Percentiles rank a stretch among this genome's conserved stretches.
Evolutionary conservation across 2,797 vertebrate genomes (phyloP).

Genomic region (Oceanodroma leucorhoa): DNA sequence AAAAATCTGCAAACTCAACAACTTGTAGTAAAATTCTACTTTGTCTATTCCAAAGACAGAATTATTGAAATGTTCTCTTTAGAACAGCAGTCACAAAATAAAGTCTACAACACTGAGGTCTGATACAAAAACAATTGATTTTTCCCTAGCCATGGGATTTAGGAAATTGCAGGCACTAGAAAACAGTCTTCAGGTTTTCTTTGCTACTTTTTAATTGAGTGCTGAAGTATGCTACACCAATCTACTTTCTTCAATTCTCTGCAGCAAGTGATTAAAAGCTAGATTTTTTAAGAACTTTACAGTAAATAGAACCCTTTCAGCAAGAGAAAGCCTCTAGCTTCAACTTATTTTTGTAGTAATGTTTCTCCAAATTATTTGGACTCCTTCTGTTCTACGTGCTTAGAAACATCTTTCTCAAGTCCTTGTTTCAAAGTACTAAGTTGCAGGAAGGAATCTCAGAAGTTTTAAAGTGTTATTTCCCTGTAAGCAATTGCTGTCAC

Average conservation of each 20-base stretch:
- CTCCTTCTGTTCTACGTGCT: not conserved
- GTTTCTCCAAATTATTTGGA: not conserved
- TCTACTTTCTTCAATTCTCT: not conserved
- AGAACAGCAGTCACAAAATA: constrained; percentile 29
- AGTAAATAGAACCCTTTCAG: not conserved
- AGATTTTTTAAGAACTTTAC: not conserved
- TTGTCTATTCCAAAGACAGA: not conserved
- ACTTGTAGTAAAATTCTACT: not conserved
- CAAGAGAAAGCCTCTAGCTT: not conserved
- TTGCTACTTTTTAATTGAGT: not conserved
- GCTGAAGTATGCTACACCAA: constrained; percentile 12
- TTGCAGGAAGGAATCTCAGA: not conserved
- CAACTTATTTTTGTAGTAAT: not conserved
- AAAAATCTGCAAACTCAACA: not conserved
- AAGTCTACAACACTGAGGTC: not conserved
- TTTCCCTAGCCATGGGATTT: not conserved
- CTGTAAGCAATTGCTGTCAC: not conserved
- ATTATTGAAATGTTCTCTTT: constrained; percentile 8
- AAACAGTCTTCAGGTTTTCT: not conserved
- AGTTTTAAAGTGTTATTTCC: not conserved
- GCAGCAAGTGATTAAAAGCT: not conserved
- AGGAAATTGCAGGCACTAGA: constrained; percentile 10
- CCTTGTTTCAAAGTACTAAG: not conserved
- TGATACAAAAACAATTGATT: constrained; percentile 17
- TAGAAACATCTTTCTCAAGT: not conserved